Percentiles rank a stretch among this genome's conserved stretches.
Evolutionary conservation across 1,140 invertebrate species (phyloP).

Genomic region (Bombus picipes): DNA sequence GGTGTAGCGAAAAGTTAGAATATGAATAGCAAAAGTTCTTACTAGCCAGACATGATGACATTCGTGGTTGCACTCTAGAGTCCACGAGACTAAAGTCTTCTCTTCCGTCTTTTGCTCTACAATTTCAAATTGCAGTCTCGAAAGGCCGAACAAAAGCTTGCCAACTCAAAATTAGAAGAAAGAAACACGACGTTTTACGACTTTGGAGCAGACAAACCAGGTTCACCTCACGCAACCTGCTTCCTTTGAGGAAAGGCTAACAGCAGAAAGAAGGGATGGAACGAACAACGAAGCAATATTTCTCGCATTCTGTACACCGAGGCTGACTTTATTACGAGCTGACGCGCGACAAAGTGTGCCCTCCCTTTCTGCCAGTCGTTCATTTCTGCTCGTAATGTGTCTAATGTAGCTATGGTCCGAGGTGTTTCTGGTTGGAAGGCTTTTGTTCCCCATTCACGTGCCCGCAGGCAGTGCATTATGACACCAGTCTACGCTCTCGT

Average conservation of each 20-base stretch:
- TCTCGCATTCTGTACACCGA: not conserved
- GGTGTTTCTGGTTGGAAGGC: slow-evolving; percentile 50
- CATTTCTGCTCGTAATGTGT: slow-evolving; percentile 62
- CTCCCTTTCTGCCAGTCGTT: slow-evolving; percentile 36
- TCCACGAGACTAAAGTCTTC: no score
- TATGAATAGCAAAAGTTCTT: no score
- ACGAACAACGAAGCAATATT: slow-evolving; percentile 38
- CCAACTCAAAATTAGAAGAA: no score
- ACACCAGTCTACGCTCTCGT: not conserved
- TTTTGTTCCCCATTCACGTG: slow-evolving; percentile 57
- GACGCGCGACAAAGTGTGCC: slow-evolving; percentile 47
- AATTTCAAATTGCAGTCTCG: no score
- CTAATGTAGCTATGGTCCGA: slow-evolving; percentile 59
- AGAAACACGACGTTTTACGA: not conserved
- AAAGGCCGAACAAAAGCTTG: not conserved
- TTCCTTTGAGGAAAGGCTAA: not conserved
- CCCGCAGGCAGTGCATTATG: slow-evolving; percentile 44
- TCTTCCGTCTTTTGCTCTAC: no score
- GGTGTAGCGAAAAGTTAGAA: no score
- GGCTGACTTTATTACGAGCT: slow-evolving; percentile 51
- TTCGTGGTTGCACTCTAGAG: no score
- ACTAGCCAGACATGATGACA: no score
- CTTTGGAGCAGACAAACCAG: not conserved
- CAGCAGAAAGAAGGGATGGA: not conserved
- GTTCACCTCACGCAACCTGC: not conserved